Conservation (phyloP, 2,888 invertebrate genomes). For the Ormyrus rosae region DNA sequence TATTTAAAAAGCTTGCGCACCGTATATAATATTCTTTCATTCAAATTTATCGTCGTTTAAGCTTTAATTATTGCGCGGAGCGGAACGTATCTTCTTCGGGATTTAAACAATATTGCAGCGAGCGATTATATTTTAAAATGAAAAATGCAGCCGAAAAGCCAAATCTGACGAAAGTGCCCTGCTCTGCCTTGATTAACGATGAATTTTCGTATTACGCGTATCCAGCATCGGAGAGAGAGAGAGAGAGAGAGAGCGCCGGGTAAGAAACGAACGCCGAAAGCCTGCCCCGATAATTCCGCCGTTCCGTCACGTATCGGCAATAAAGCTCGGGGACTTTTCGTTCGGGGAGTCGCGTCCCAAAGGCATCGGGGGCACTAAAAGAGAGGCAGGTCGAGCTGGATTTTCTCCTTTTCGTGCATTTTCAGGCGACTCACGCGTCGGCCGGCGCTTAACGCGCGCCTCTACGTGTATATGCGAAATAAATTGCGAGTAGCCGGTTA, state of each 20-base stretch:
- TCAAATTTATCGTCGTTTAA: too few relatives aligned
- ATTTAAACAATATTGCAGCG: too few relatives aligned
- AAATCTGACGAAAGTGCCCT: too few relatives aligned
- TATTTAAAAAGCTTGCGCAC: too few relatives aligned
- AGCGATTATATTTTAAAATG: too few relatives aligned
- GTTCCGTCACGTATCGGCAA: constrained; percentile 48
- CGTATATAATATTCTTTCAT: too few relatives aligned
- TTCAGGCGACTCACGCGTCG: constrained; percentile 26
- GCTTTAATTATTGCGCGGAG: too few relatives aligned
- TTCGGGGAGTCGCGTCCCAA: constrained; percentile 16
- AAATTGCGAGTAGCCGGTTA: constrained; percentile 34
- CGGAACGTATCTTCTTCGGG: too few relatives aligned
- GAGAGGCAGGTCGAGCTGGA: constrained; percentile 11
- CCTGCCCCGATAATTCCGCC: constrained; percentile 4
- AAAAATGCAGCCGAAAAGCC: too few relatives aligned
- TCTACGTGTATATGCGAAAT: constrained; percentile 19
- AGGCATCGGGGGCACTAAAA: constrained; percentile 32
- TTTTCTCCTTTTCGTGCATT: constrained; percentile 46
- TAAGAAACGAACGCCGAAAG: constrained; percentile 35
- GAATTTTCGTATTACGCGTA: too few relatives aligned
- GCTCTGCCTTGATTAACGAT: too few relatives aligned
- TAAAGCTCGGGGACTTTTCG: constrained; percentile 38
- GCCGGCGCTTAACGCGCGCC: background rate
- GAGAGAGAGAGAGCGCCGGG: background rate
- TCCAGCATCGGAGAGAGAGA: too few relatives aligned